Evolutionary conservation across 2,888 invertebrate species (phyloP), one percentile per base, ranked within the genome.

Genomic region (Iphiclides podalirius): DNA sequence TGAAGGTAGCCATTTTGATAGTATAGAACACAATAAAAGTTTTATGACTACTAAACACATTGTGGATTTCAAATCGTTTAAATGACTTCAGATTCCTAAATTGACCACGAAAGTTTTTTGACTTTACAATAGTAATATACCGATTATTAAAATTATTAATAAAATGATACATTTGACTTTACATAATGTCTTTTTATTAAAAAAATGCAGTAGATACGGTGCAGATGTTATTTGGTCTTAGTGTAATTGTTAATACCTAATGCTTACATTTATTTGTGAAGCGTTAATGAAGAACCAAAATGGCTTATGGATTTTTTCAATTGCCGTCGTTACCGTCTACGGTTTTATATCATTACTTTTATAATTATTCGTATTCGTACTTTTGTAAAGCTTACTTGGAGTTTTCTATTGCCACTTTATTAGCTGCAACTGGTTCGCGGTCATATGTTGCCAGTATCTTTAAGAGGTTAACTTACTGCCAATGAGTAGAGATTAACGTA

Each of bases 301-400:
- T 48, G 36, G 39, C 43, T 47, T 42, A 45, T 49, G 13, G 51
- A 49, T 48, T 53, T 46, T 47, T 48, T 52, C 53, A 52, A 57
- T 61, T 70, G 66, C 75, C 73, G 66, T 69, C 70, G 70, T 70
- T 31, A 63, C 63, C 70, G 61, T 76, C 65, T 77, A 75, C 72
- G 73, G 73, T 76, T 77, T 76, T 74, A 72, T 70, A 80, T 70
- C 62, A 75, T 81, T 83, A 80, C 80, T 79, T 82, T 79, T 81
- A 49, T 79, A 76, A 57, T 53, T 56, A 53, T 44, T 52, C 53
- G 59, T 72, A 72, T 65, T 57, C 70, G n/a, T 49, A 37, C 57
- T 56, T 58, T 54, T 41, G 54, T 58, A 53, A 52, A 51, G 50
- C 53, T 61, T 69, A 57, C 65, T 69, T 63, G 65, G 26, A 43